These are phyloP conservation scores for Standfussiana lucernea DNA, from an alignment of 2,888 invertebrate genomes.

Conservation along the genomic window DNA sequence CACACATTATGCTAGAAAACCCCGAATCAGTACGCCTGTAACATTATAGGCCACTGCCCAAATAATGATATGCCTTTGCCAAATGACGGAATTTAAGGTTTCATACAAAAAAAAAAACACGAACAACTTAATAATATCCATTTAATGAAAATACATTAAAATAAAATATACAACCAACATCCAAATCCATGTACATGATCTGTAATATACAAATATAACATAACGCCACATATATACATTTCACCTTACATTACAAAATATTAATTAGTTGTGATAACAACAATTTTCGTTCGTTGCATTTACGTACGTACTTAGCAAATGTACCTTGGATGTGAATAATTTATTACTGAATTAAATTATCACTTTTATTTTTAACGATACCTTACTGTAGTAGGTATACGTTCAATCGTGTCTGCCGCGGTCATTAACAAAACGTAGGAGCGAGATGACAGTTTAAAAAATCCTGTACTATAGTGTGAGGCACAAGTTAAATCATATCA, in stretches of 20 bases:
- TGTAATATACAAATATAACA: constrained; percentile 44
- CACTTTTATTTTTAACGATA: not conserved
- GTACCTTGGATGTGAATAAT: not conserved
- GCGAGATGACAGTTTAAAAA: not conserved
- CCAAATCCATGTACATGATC: constrained; percentile 50
- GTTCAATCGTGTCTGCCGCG: not conserved
- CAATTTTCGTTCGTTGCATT: constrained; percentile 13
- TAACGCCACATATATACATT: constrained; percentile 34
- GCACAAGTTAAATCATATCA: not conserved
- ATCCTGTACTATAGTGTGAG: not conserved
- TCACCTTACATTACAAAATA: constrained; percentile 20
- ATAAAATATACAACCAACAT: constrained; percentile 58
- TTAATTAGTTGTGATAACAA: constrained; percentile 35
- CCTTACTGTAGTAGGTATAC: not conserved
- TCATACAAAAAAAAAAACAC: constrained; percentile 20
- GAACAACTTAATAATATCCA: constrained; percentile 33
- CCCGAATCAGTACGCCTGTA: not conserved
- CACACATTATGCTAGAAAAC: not conserved
- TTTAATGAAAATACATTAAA: constrained; percentile 57
- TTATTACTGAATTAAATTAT: not conserved
- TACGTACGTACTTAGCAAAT: constrained; percentile 13
- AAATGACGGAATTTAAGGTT: not conserved
- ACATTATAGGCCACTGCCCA: not conserved
- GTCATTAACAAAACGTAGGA: not conserved
- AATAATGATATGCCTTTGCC: not conserved